Evolutionary conservation across 23 tunicate species (phyloP).

Genomic region (Phallusia fumigata): DNA sequence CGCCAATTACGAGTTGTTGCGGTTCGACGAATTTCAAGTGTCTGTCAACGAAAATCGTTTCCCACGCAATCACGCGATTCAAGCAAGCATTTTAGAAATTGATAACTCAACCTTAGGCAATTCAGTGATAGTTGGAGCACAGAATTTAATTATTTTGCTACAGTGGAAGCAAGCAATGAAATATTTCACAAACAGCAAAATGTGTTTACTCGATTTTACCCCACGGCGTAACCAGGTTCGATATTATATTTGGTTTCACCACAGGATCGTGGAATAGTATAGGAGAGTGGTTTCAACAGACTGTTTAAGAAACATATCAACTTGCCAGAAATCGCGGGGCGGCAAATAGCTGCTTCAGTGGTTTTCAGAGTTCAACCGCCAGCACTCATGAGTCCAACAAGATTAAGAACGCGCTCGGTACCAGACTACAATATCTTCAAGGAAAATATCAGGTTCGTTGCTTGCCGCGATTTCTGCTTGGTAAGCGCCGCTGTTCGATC

Average conservation of each 20-base stretch:
- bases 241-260: too few species aligned
- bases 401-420: slow-evolving; percentile 41
- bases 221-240: too few species aligned
- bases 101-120: too few species aligned
- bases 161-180: too few species aligned
- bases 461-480: background rate
- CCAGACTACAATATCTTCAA: slow-evolving; percentile 66
- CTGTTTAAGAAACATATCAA: background rate
- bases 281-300: too few species aligned
- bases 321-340: slow-evolving; percentile 1
- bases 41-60: background rate
- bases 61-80: background rate
- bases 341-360: slow-evolving; percentile 12
- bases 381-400: slow-evolving; percentile 62
- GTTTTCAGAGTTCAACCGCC: background rate
- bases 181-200: too few species aligned
- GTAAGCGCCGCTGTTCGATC: background rate
- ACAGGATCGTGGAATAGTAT: too few species aligned
- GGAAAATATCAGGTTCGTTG: slow-evolving; percentile 64
- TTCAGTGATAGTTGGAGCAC: too few species aligned
- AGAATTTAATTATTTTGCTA: too few species aligned
- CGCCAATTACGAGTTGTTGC: background rate
- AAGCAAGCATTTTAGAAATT: too few species aligned
- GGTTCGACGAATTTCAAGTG: slow-evolving; percentile 12
- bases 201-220: too few species aligned